Evolutionary conservation across 2,888 invertebrate genomes (phyloP).

Genomic region (Cotesia congregata): DNA sequence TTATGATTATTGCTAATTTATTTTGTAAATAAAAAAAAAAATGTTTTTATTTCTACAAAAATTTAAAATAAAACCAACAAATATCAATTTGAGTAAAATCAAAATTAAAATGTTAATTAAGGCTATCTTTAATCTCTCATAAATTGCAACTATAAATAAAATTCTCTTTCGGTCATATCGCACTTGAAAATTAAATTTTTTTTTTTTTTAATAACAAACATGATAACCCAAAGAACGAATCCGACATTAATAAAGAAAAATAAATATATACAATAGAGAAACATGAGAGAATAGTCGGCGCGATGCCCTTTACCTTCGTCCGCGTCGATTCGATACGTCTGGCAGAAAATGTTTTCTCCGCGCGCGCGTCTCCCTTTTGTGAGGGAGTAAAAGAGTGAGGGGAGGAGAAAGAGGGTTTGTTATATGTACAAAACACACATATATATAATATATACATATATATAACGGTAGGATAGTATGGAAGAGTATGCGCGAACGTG

Average conservation of each 20-base stretch:
- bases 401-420: conserved; percentile 25
- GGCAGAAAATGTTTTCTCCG: conserved; percentile 53
- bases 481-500: conserved; percentile 37
- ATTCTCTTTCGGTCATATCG: too few species aligned
- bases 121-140: too few species aligned
- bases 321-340: conserved; percentile 59
- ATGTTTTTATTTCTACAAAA: too few species aligned
- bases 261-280: not conserved
- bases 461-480: conserved; percentile 24
- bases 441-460: not conserved
- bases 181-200: not conserved
- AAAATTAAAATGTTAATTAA: too few species aligned
- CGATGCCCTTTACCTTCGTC: conserved; percentile 53
- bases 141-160: too few species aligned
- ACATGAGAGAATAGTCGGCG: conserved; percentile 38
- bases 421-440: not conserved
- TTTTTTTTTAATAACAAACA: conserved; percentile 2
- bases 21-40: too few species aligned
- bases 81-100: too few species aligned
- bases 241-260: not conserved
- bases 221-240: not conserved
- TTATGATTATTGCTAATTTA: too few species aligned
- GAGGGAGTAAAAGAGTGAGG: conserved; percentile 17
- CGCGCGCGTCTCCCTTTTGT: conserved; percentile 45
- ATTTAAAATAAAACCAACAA: too few species aligned